These are phyloP conservation scores for Oncorhynchus nerka DNA, from an alignment of 2,113 vertebrate genomes.

Conservation along the genomic window DNA sequence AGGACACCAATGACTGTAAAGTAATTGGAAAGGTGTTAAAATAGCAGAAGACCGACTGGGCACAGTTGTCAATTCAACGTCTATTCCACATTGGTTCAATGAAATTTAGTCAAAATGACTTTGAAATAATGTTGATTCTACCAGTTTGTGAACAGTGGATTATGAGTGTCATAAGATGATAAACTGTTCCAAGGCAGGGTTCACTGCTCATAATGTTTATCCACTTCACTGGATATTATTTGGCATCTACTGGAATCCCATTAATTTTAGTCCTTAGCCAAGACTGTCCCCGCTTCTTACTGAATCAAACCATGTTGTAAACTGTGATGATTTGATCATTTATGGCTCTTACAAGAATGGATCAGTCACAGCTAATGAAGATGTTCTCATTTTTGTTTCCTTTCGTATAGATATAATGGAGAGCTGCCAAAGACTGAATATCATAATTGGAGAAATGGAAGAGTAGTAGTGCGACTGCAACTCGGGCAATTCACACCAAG, in stretches of 20 bases:
- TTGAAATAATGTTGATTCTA: no score
- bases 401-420: slow-evolving; percentile 49
- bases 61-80: no score
- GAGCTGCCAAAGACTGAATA: slow-evolving; percentile 53
- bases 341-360: background rate
- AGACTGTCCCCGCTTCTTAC: no score
- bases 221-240: background rate
- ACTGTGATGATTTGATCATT: no score
- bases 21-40: background rate
- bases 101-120: no score
- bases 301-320: no score
- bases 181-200: background rate
- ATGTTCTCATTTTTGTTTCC: background rate
- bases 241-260: background rate
- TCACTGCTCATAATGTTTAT: background rate
- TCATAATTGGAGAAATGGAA: slow-evolving; percentile 31
- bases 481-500: slow-evolving; percentile 4
- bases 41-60: background rate
- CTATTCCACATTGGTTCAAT: no score
- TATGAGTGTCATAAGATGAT: background rate
- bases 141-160: no score
- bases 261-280: background rate
- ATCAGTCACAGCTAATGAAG: slow-evolving; percentile 18
- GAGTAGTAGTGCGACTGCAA: slow-evolving; percentile 30
- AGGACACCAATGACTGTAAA: background rate